Evolutionary conservation across 2,888 invertebrate species (phyloP), one percentile per base, ranked within the genome.

Genomic region (Pheosia tremula): DNA sequence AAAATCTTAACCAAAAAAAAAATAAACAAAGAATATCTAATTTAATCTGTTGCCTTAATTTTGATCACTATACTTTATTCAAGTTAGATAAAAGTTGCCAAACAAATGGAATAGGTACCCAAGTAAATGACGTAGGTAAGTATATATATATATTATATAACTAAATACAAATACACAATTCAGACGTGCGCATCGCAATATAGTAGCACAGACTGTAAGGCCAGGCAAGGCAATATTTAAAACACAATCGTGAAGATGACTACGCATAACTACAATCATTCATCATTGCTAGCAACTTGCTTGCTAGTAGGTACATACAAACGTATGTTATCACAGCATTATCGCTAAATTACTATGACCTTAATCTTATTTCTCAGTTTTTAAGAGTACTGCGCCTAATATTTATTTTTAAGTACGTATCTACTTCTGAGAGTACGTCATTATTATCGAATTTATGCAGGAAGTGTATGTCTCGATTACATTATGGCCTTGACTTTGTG

Each of bases 121-220:
- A 41, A 39, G 39, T 45, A 45, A 45, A 45, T 45, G 6, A 45
- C 10, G 7, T 45, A 7, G 43, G 8, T 10, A 45, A 4, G 43
- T 45, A 45, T 45, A 10, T 9, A 41, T 9, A 9, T 43, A 43
- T 43, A 39, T 43, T 9, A 43, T 43, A 43, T 9, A 47, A 47
- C 47, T 47, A 45, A 9, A 11, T 11, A n/a, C n/a, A 24, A 24
- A 50, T 10, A 43, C 45, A 60, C 59, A 37, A 59, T 47, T 13
- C 41, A 64, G 58, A 67, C 67, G 72, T 74, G 61, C 62, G 58
- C 60, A 57, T 66, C 66, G 65, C 62, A 56, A 54, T 49, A 64
- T 73, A 67, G 24, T 57, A 37, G 54, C 71, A 70, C 71, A 73
- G 71, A 71, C 60, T 71, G 68, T 55, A 63, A 47, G 11, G n/a